A percentile compares a stretch with the other conserved stretches of the same genome.
These are phyloP conservation scores for Leptoteleia sp. DNA, from an alignment of 1,140 invertebrate genomes.

Conservation along the genomic window DNA sequence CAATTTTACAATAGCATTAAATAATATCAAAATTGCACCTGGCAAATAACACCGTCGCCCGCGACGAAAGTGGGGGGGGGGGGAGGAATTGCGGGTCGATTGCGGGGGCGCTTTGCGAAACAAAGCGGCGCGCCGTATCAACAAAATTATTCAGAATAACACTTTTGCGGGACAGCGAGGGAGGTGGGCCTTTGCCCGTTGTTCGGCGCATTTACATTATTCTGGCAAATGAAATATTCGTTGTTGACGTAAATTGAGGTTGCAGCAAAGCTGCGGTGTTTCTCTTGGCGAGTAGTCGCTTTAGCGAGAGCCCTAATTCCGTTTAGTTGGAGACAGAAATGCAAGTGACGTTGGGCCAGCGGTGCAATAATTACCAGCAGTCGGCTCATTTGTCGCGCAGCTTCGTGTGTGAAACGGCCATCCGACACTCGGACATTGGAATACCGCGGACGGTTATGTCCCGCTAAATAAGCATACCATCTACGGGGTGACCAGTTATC, in stretches of 20 bases:
- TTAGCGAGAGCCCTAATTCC: constrained; percentile 58
- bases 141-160: constrained; percentile 61
- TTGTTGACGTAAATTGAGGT: constrained; percentile 64
- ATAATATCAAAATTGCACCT: constrained; percentile 21
- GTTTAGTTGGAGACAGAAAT: constrained; percentile 61
- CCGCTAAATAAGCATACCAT: constrained; percentile 39
- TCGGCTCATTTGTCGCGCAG: constrained; percentile 64
- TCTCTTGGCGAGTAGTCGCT: constrained; percentile 54
- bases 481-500: constrained; percentile 2
- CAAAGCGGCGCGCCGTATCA: constrained; percentile 41
- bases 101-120: constrained; percentile 25
- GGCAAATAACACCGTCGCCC: neutral
- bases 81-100: neutral
- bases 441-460: constrained; percentile 38
- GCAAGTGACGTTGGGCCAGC: constrained; percentile 59
- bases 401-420: constrained; percentile 47
- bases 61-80: neutral
- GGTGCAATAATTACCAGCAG: constrained; percentile 60
- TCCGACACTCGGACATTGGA: constrained; percentile 38
- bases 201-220: constrained; percentile 56
- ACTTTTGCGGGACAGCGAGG: constrained; percentile 49
- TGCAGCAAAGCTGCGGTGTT: constrained; percentile 53
- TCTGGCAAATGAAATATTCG: constrained; percentile 59
- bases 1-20: constrained; percentile 11
- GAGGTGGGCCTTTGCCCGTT: constrained; percentile 33